A percentile compares a stretch with the other conserved stretches of the same genome.
Conservation (phyloP, 1,140 invertebrate species). For the Drosophila navojoa region DNA sequence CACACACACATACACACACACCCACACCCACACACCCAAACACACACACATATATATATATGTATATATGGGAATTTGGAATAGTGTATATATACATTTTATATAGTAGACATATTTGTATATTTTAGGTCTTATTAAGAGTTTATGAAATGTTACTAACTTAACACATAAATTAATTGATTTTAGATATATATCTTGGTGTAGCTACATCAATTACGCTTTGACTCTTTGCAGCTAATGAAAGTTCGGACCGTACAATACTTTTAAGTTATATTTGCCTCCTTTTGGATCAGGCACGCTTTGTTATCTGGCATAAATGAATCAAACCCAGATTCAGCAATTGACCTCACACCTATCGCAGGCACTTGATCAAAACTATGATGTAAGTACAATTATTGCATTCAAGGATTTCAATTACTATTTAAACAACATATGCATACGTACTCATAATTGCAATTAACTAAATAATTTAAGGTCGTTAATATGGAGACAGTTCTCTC, state of each 20-base stretch:
- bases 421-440: too few species aligned
- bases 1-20: too few species aligned
- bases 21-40: too few species aligned
- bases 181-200: too few species aligned
- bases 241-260: conserved; percentile 16
- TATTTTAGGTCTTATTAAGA: not conserved
- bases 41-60: too few species aligned
- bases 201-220: not conserved
- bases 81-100: not conserved
- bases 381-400: conserved; percentile 85
- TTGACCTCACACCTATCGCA: conserved; percentile 87
- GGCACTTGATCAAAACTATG: conserved; percentile 88
- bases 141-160: too few species aligned
- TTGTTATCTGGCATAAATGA: conserved; percentile 72
- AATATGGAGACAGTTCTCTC: conserved; percentile 96
- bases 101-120: not conserved
- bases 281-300: conserved; percentile 45
- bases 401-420: too few species aligned
- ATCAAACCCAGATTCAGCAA: conserved; percentile 84
- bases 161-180: too few species aligned
- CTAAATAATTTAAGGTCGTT: conserved; percentile 89
- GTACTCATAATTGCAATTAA: too few species aligned
- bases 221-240: conserved; percentile 25
- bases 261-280: conserved; percentile 29
- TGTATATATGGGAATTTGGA: too few species aligned